phyloP scores from a whole-genome alignment of 2,888 invertebrate species.

The Erebia ligea region DNA sequence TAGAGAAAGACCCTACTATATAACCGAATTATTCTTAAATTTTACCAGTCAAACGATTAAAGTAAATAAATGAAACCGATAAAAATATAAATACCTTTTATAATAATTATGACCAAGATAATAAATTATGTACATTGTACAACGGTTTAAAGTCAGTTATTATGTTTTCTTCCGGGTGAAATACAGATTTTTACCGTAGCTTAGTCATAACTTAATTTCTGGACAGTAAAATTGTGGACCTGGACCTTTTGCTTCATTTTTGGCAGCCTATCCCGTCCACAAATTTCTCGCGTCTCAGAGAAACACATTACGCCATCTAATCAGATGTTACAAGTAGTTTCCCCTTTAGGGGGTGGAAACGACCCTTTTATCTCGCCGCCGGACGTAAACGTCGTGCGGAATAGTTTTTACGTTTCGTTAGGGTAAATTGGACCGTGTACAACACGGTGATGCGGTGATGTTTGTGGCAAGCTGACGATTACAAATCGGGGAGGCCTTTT shows the following conservation, averaged over 20 bases:
- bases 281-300: not conserved
- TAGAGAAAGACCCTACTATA: too few relatives aligned
- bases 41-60: too few relatives aligned
- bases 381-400: slow-evolving; percentile 59
- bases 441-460: slow-evolving; percentile 41
- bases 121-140: too few relatives aligned
- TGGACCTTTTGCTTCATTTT: not conserved
- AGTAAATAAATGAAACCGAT: too few relatives aligned
- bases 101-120: too few relatives aligned
- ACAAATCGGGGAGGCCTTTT: slow-evolving; percentile 32
- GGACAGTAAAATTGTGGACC: too few relatives aligned
- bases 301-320: slow-evolving; percentile 66
- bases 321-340: slow-evolving; percentile 66
- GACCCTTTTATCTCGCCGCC: slow-evolving; percentile 70
- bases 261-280: not conserved
- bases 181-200: too few relatives aligned
- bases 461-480: slow-evolving; percentile 34
- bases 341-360: slow-evolving; percentile 54
- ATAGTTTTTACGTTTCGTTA: slow-evolving; percentile 48
- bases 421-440: slow-evolving; percentile 47
- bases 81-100: too few relatives aligned
- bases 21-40: too few relatives aligned
- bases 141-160: too few relatives aligned
- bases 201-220: too few relatives aligned
- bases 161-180: too few relatives aligned